phyloP scores from a whole-genome alignment of 2,113 vertebrate species.

The Peromyscus leucopus region DNA sequence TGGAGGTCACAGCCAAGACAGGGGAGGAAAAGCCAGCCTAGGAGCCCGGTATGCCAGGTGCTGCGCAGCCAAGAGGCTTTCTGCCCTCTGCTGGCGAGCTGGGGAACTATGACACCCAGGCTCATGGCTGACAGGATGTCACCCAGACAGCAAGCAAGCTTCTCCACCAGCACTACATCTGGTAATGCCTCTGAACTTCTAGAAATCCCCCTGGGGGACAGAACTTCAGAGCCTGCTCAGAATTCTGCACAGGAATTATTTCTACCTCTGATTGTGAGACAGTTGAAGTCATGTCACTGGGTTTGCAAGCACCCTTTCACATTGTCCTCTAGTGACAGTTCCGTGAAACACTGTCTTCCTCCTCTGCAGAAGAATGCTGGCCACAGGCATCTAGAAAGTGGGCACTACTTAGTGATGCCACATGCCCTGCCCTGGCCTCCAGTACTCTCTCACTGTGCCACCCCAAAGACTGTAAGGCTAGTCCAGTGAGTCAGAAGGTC shows the following conservation, averaged over 20 bases:
- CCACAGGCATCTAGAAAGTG: background rate
- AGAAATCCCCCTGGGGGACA: background rate
- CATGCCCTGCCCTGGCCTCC: background rate
- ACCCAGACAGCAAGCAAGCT: background rate
- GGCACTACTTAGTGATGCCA: rapidly evolving
- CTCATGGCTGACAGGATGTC: background rate
- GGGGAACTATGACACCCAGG: background rate
- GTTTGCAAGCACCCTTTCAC: background rate
- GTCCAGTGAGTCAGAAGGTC: background rate
- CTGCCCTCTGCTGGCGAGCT: constrained; percentile 24
- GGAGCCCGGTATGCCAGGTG: background rate
- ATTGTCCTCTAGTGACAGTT: background rate
- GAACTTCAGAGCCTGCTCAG: background rate
- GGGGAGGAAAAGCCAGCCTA: background rate
- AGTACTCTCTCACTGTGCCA: background rate
- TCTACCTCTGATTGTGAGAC: background rate
- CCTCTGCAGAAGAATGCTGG: background rate
- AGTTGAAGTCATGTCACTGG: too few relatives aligned
- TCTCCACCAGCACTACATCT: background rate
- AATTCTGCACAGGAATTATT: background rate
- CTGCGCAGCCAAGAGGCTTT: background rate
- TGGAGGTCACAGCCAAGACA: constrained; percentile 60
- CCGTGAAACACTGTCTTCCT: background rate
- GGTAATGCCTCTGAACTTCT: background rate
- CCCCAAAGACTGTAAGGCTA: background rate